A percentile compares a stretch with the other conserved stretches of the same genome.
Evolutionary conservation across 2,888 invertebrate genomes (phyloP).

Genomic region (Netelia inedita): DNA sequence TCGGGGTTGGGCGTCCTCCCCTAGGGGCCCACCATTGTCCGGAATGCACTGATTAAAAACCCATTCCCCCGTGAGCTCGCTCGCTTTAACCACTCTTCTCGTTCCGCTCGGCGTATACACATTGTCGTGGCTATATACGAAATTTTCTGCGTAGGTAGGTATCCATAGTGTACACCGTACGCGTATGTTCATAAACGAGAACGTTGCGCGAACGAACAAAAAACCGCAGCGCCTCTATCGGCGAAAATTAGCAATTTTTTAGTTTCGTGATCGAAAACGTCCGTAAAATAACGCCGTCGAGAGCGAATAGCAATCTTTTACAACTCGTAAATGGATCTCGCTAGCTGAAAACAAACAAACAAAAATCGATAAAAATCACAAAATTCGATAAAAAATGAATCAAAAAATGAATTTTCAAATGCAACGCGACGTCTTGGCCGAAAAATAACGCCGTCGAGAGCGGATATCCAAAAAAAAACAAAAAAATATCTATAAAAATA

Average conservation of each 20-base stretch:
- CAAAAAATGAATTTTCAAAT: too few species aligned
- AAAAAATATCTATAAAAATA: too few species aligned
- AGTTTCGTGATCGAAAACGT: background rate
- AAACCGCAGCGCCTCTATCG: background rate
- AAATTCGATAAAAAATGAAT: too few species aligned
- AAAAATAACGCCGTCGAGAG: too few species aligned
- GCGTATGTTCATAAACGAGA: constrained; percentile 17
- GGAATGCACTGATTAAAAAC: constrained; percentile 84
- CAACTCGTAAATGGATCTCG: too few species aligned
- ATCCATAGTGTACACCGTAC: background rate
- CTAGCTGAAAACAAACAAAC: too few species aligned
- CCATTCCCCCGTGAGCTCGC: constrained; percentile 78
- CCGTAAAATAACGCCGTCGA: background rate
- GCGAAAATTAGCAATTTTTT: constrained; percentile 24
- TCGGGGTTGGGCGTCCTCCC: constrained; percentile 71
- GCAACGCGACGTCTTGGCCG: too few species aligned
- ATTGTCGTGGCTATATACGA: constrained; percentile 14
- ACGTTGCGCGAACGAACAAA: constrained; percentile 19
- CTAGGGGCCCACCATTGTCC: constrained; percentile 82
- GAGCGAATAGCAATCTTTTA: background rate
- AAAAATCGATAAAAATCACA: too few species aligned
- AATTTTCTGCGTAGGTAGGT: constrained; percentile 63
- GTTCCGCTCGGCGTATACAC: constrained; percentile 70
- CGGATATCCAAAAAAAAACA: too few species aligned
- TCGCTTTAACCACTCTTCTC: constrained; percentile 69